These are phyloP conservation scores for Orthosia gracilis DNA, from an alignment of 2,888 invertebrate genomes.

Conservation along the genomic window DNA sequence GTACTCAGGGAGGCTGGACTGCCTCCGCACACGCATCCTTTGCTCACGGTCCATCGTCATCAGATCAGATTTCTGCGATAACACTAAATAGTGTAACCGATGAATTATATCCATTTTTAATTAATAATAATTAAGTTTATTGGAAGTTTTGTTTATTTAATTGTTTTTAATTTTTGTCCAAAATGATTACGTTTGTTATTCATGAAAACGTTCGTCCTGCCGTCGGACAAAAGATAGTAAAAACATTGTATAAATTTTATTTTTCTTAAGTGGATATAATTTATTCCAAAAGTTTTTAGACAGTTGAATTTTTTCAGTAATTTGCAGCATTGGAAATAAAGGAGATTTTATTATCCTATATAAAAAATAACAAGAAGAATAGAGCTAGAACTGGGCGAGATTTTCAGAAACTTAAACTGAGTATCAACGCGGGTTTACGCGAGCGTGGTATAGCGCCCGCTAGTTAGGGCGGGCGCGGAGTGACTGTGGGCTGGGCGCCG, in stretches of 20 bases:
- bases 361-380: background rate
- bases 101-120: constrained; percentile 88
- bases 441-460: constrained; percentile 65
- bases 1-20: constrained; percentile 89
- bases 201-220: constrained; percentile 17
- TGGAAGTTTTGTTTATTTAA: constrained; percentile 11
- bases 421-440: constrained; percentile 45
- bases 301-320: background rate
- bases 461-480: constrained; percentile 81
- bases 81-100: constrained; percentile 88
- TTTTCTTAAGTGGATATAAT: constrained; percentile 5
- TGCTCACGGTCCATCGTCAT: constrained; percentile 90
- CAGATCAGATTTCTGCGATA: constrained; percentile 89
- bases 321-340: background rate
- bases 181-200: constrained; percentile 14
- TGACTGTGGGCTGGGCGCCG: constrained; percentile 82
- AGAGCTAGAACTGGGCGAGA: constrained; percentile 6
- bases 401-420: constrained; percentile 33
- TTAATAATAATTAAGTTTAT: constrained; percentile 8
- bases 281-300: constrained; percentile 41
- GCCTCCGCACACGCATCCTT: constrained; percentile 86
- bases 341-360: background rate
- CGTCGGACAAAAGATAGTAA: constrained; percentile 26
- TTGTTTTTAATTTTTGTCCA: constrained; percentile 11
- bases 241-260: constrained; percentile 28